Conservation (phyloP, 1,140 invertebrate species). For the Glossosoma conforme region DNA sequence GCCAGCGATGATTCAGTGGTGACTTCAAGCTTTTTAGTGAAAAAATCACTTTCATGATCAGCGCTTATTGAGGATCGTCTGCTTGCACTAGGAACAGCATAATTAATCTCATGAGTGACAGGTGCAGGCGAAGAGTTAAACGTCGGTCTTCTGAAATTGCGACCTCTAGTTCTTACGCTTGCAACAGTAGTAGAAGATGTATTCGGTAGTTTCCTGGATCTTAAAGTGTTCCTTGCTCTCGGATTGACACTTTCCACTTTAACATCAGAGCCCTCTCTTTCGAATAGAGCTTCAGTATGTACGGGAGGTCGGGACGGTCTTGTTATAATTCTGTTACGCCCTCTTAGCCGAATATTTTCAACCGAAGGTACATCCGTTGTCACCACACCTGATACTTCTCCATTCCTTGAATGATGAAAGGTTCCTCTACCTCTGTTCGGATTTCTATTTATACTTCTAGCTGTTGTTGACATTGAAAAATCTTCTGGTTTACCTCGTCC, state of each 20-base stretch:
- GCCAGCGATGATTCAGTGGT: neutral
- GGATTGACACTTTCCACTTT: constrained; percentile 15
- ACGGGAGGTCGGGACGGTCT: constrained; percentile 7
- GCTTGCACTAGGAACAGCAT: constrained; percentile 5
- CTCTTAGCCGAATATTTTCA: constrained; percentile 7
- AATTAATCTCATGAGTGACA: neutral
- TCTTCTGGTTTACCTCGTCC: constrained; percentile 5
- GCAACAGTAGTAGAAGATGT: too few species aligned
- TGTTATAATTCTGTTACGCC: constrained; percentile 16
- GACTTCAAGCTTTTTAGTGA: too few species aligned
- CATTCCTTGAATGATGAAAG: constrained; percentile 1
- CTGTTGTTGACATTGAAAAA: neutral
- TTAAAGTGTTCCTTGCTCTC: constrained; percentile 2
- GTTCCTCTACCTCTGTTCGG: neutral
- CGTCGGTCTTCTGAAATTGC: neutral
- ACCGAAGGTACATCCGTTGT: neutral
- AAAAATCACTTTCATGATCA: too few species aligned
- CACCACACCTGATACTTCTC: neutral
- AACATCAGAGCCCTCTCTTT: constrained; percentile 13
- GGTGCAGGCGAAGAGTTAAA: neutral
- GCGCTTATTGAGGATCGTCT: constrained; percentile 12
- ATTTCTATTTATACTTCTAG: constrained; percentile 8
- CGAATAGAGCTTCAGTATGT: constrained; percentile 23
- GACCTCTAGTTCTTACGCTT: constrained; percentile 1
- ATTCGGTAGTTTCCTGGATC: too few species aligned